phyloP scores from a whole-genome alignment of 1,140 invertebrate genomes.

The Leptinotarsa defecta region DNA sequence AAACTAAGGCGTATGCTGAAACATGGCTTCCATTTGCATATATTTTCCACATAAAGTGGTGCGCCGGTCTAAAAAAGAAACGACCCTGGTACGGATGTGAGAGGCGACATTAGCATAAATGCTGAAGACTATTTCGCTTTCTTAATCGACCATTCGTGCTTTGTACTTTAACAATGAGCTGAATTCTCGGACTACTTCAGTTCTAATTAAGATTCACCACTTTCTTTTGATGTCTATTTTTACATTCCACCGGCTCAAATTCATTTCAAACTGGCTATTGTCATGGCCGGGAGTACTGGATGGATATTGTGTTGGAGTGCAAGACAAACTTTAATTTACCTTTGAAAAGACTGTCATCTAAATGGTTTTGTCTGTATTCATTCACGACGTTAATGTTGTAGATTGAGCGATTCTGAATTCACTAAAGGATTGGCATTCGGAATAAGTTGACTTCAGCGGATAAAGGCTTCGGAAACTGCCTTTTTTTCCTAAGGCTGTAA shows the following conservation, averaged over 20 bases:
- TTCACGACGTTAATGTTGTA: too few relatives aligned
- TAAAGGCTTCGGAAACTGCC: too few relatives aligned
- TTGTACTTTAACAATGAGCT: background rate
- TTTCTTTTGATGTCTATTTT: conserved; percentile 7
- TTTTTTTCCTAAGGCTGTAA: too few relatives aligned
- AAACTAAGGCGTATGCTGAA: conserved; percentile 20
- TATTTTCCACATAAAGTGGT: conserved; percentile 21
- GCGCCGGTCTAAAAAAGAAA: conserved; percentile 15
- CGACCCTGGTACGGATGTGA: background rate
- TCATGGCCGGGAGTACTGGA: too few relatives aligned
- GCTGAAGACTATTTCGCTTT: conserved; percentile 3
- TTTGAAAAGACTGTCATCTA: too few relatives aligned
- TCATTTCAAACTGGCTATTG: too few relatives aligned
- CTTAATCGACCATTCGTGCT: conserved; percentile 7
- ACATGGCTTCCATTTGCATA: conserved; percentile 27
- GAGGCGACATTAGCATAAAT: conserved; percentile 23
- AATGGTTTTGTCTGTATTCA: too few relatives aligned
- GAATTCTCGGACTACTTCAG: background rate
- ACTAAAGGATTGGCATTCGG: too few relatives aligned
- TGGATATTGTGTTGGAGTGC: too few relatives aligned
- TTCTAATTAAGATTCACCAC: conserved; percentile 14
- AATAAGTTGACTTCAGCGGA: too few relatives aligned
- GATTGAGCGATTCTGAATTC: too few relatives aligned
- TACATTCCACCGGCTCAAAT: background rate
- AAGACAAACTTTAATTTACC: too few relatives aligned